Conservation (phyloP, 2,797 vertebrate species). For the Phrynocephalus forsythii region DNA sequence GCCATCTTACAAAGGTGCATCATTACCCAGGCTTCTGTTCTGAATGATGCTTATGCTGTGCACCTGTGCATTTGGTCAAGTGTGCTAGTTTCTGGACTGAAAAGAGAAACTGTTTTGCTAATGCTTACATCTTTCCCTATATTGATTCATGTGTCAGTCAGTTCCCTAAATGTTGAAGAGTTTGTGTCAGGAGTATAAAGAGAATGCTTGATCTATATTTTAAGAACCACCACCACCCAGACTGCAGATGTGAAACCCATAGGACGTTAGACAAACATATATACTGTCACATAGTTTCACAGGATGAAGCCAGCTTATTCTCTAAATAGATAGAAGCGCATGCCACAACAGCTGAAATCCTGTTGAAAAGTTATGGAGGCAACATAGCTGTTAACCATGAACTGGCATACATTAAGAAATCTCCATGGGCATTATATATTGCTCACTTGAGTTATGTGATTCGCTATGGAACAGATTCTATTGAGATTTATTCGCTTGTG, state of each 20-base stretch:
- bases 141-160: neutral
- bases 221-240: no score
- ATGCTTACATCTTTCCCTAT: neutral
- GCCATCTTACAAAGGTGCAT: no score
- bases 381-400: no score
- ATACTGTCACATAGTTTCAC: neutral
- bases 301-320: no score
- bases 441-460: no score
- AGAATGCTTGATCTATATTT: neutral
- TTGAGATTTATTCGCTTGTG: no score
- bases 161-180: neutral
- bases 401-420: no score
- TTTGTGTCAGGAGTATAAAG: neutral
- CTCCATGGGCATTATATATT: no score
- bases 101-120: neutral
- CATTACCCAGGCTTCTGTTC: neutral
- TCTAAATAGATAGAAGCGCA: no score
- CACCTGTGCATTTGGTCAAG: neutral
- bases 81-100: neutral
- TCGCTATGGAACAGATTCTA: no score
- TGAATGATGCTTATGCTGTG: neutral
- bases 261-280: neutral
- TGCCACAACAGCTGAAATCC: no score
- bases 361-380: no score
- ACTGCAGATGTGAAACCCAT: neutral